Evolutionary conservation across 1,140 invertebrate species (phyloP).

Genomic region (Anoplophora glabripennis): DNA sequence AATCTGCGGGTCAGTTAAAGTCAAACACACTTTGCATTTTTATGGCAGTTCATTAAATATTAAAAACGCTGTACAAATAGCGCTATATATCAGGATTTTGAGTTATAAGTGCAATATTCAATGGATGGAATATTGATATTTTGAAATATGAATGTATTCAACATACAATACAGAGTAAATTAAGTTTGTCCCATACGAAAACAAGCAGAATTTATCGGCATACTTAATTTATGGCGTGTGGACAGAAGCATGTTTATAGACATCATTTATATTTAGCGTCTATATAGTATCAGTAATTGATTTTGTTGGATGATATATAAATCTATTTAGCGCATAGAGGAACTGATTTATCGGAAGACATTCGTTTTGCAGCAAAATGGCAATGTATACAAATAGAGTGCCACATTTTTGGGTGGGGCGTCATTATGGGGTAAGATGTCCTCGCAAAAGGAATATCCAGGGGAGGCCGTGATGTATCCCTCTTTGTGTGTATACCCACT

Average conservation of each 20-base stretch:
- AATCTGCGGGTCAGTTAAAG: background rate
- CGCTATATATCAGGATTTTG: background rate
- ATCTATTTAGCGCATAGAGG: constrained; percentile 16
- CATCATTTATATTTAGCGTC: constrained; percentile 30
- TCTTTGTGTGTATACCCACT: constrained; percentile 34
- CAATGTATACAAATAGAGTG: constrained; percentile 25
- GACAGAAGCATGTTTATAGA: constrained; percentile 30
- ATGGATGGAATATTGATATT: background rate
- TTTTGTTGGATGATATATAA: constrained; percentile 28
- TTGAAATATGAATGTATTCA: constrained; percentile 6
- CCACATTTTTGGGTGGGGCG: constrained; percentile 23
- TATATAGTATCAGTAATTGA: constrained; percentile 26
- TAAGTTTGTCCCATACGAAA: constrained; percentile 26
- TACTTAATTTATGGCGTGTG: constrained; percentile 32
- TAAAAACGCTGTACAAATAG: background rate
- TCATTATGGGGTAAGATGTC: constrained; percentile 29
- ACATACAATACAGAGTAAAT: constrained; percentile 20
- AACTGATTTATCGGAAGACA: constrained; percentile 25
- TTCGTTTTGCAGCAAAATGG: constrained; percentile 23
- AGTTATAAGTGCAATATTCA: background rate
- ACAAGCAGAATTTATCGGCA: constrained; percentile 30
- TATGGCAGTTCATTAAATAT: background rate
- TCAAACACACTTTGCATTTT: background rate
- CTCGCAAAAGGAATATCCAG: constrained; percentile 32
- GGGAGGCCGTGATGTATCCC: constrained; percentile 37